phyloP scores from a whole-genome alignment of 2,113 vertebrate species.

The Zonotrichia leucophrys region DNA sequence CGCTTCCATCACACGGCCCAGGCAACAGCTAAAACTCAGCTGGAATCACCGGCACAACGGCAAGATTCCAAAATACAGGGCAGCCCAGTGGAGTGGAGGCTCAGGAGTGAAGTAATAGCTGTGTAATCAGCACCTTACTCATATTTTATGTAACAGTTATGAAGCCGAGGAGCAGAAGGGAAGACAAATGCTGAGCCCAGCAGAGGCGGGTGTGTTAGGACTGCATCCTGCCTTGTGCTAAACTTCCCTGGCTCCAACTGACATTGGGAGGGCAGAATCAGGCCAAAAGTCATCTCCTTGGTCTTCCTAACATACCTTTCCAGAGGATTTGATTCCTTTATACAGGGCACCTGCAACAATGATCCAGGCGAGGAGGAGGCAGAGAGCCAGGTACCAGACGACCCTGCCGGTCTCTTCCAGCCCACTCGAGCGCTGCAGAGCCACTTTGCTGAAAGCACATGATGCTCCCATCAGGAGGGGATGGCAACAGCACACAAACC shows the following conservation, averaged over 20 bases:
- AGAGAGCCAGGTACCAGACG: slow-evolving; percentile 94
- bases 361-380: slow-evolving; percentile 86
- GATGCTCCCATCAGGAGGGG: neutral
- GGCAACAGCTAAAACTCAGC: neutral
- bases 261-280: neutral
- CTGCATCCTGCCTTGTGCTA: neutral
- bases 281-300: neutral
- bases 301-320: slow-evolving; percentile 81
- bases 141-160: neutral
- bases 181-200: neutral
- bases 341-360: slow-evolving; percentile 82
- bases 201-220: neutral
- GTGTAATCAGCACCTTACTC: neutral
- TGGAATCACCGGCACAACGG: neutral
- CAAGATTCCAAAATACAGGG: neutral
- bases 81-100: neutral
- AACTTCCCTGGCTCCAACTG: neutral
- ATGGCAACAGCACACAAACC: neutral
- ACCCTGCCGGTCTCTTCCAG: slow-evolving; percentile 85
- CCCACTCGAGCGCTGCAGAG: slow-evolving; percentile 83
- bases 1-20: neutral
- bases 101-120: neutral
- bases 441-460: slow-evolving; percentile 76
- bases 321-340: slow-evolving; percentile 95
- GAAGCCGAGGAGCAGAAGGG: neutral